phyloP scores from a whole-genome alignment of 1,140 invertebrate genomes.

The Mesaphorura yosii region DNA sequence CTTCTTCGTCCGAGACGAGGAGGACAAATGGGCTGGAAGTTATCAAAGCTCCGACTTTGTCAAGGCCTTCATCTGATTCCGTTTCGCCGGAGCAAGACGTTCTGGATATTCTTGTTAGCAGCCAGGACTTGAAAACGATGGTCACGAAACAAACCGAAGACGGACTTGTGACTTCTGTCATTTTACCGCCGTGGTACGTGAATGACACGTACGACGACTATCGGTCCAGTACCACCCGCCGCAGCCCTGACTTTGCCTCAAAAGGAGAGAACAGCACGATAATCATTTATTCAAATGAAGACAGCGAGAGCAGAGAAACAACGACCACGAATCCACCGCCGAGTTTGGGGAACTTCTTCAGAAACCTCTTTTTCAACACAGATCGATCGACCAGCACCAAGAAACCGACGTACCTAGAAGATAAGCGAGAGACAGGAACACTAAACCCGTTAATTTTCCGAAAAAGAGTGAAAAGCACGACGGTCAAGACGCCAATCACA shows the following conservation, averaged over 20 bases:
- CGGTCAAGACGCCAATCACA: background rate
- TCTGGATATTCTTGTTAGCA: conserved; percentile 26
- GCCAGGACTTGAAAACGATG: conserved; percentile 23
- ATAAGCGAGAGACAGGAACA: too few species aligned
- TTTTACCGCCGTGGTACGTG: conserved; percentile 28
- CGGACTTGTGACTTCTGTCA: conserved; percentile 28
- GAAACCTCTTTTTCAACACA: too few species aligned
- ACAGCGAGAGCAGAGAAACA: background rate
- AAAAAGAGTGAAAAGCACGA: background rate
- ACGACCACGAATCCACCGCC: background rate
- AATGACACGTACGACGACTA: conserved; percentile 6
- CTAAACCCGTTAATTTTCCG: too few species aligned
- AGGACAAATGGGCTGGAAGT: conserved; percentile 14
- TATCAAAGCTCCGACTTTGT: conserved; percentile 20
- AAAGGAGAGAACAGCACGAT: background rate
- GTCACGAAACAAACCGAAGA: conserved; percentile 27
- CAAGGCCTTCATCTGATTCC: background rate
- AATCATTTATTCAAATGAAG: background rate
- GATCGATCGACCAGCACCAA: too few species aligned
- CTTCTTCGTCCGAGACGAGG: background rate
- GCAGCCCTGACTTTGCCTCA: background rate
- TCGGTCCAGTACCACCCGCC: background rate
- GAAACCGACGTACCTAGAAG: too few species aligned
- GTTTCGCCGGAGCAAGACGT: conserved; percentile 4
- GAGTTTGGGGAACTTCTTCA: background rate